Conservation (phyloP, 2,113 vertebrate genomes). For the Budorcas taxicolor region DNA sequence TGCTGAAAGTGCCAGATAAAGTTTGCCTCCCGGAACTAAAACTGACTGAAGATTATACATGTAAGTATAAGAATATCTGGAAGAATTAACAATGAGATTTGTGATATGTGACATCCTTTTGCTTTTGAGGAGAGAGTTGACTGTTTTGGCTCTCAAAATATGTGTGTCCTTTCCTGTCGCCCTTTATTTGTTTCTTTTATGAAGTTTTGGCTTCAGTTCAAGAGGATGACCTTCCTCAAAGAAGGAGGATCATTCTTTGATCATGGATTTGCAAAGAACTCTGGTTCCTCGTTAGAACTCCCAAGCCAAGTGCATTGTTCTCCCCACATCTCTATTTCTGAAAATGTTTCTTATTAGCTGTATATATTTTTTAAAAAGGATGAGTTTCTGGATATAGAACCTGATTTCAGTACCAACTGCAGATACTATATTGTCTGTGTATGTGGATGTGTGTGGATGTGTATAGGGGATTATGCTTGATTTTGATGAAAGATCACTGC, state of each 20-base stretch:
- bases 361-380: background rate
- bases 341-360: background rate
- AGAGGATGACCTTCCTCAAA: slow-evolving; percentile 13
- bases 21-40: slow-evolving; percentile 6
- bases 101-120: background rate
- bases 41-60: background rate
- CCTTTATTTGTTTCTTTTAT: background rate
- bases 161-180: background rate
- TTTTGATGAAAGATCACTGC: background rate
- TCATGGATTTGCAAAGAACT: background rate
- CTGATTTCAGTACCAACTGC: background rate
- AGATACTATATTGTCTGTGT: background rate
- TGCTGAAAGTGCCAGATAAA: background rate
- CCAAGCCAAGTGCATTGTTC: background rate
- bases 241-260: background rate
- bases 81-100: background rate
- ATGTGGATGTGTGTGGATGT: background rate
- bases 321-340: background rate
- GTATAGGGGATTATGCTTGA: background rate
- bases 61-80: background rate
- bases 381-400: background rate
- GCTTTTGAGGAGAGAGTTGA: background rate
- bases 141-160: background rate
- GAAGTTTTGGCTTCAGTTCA: slow-evolving; percentile 2
- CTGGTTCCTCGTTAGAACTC: background rate